Percentiles rank a stretch among this genome's conserved stretches.
These are phyloP conservation scores for Hydrotaea cyrtoneurina DNA, from an alignment of 2,888 invertebrate genomes.

Conservation along the genomic window DNA sequence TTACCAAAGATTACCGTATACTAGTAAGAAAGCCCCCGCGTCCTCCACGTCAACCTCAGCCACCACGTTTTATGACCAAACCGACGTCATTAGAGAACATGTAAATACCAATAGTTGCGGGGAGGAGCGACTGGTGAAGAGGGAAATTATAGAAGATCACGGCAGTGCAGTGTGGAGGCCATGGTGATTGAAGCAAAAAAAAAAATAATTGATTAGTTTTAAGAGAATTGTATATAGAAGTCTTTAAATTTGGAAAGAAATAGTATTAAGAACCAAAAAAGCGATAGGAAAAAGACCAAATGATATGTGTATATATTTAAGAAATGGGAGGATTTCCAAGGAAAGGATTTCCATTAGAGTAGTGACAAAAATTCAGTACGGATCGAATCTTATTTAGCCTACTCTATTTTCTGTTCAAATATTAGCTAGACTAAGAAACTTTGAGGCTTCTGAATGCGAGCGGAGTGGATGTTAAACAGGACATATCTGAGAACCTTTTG, in stretches of 20 bases:
- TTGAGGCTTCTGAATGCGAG: no score
- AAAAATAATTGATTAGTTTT: neutral
- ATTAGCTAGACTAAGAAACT: no score
- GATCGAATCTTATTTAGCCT: no score
- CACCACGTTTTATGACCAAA: neutral
- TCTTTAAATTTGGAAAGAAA: constrained; percentile 19
- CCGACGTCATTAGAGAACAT: constrained; percentile 4
- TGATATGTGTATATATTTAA: neutral
- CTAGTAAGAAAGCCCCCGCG: constrained; percentile 5
- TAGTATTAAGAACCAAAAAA: constrained; percentile 12
- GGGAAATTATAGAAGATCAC: constrained; percentile 43
- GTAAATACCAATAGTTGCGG: neutral
- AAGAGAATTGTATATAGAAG: neutral
- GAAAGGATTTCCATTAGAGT: no score
- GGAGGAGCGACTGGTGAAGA: constrained; percentile 33
- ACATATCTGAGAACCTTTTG: no score
- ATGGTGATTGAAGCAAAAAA: constrained; percentile 59
- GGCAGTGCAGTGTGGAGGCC: constrained; percentile 68
- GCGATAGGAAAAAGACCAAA: neutral
- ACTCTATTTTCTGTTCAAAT: no score
- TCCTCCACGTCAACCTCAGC: neutral
- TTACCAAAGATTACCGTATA: constrained; percentile 63
- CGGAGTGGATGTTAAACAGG: no score
- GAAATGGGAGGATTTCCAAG: neutral
- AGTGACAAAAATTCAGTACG: no score